phyloP scores from a whole-genome alignment of 2,888 invertebrate species.

The Odontothrips loti region DNA sequence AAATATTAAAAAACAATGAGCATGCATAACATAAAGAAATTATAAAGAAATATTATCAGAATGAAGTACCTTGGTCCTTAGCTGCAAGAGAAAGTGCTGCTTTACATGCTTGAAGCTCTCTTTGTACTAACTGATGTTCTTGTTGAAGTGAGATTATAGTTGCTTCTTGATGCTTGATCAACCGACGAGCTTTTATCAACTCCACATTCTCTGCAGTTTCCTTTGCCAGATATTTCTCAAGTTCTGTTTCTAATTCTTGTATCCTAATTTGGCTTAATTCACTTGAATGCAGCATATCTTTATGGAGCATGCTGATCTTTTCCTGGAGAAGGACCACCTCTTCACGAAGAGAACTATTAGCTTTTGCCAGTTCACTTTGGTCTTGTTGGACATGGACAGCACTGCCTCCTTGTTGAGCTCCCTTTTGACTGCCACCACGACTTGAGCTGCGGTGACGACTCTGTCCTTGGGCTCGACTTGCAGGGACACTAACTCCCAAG shows the following conservation, averaged over 20 bases:
- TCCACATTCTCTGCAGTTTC: conserved; percentile 13
- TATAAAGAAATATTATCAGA: background rate
- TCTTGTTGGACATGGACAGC: background rate
- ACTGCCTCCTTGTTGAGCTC: background rate
- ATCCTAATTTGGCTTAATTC: background rate
- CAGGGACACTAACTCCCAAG: background rate
- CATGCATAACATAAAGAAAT: background rate
- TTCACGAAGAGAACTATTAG: background rate
- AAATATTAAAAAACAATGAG: background rate
- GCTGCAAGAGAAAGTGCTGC: background rate
- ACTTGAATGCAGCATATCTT: background rate
- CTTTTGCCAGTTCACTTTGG: background rate
- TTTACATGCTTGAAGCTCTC: background rate
- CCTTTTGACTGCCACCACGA: background rate
- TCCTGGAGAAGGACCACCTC: background rate
- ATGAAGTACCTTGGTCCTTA: background rate
- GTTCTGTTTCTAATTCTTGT: background rate
- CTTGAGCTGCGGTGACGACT: background rate
- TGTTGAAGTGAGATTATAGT: background rate
- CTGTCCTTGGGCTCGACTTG: background rate
- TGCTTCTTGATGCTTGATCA: background rate
- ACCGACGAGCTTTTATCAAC: background rate
- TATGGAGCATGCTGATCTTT: background rate
- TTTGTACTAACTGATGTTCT: background rate
- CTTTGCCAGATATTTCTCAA: background rate